Evolutionary conservation across 2,113 vertebrate genomes (phyloP), one percentile per base, ranked within the genome.

Genomic region (Mesembrinibis cayennensis): DNA sequence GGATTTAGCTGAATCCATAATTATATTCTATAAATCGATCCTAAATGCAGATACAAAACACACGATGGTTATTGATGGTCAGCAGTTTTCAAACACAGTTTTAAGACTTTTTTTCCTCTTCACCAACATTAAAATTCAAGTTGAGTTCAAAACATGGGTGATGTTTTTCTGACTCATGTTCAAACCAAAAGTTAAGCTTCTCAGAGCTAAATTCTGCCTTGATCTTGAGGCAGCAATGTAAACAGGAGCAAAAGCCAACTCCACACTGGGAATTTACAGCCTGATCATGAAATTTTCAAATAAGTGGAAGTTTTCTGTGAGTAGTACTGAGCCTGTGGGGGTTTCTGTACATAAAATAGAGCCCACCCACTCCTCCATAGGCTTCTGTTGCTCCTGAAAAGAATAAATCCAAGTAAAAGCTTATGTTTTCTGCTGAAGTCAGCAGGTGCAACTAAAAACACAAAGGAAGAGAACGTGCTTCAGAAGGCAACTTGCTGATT

Each of bases 391-490:
- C 83, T 89, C 61, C 56, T 32, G 30, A 8, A 22, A 14, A 42
- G 21, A 42, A 5, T 29, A 56, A 52, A 50, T 4, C 5, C 22
- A 4, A 22, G 11, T 3, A 11, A 27, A 73, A 78, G 11, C 32
- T 2, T 6, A 1, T 27, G 49, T 30, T 77, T 83, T n/a, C 62
- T 61, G 76, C 66, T 52, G 52, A 34, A n/a, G 15, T 25, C 2
- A 0, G 53, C 53, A 3, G 55, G 32, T 10, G n/a, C n/a, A 3
- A 6, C 61, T 22, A 4, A 10, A 59, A 63, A 4, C 30, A 40
- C 40, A 26, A 15, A 79, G 38, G 74, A 42, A 19, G 0, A 9
- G 44, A 61, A 3, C 1, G 14, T 29, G 67, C 20, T 36, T 21
- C 87, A 12, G 79, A 76, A 42, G 56, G 36, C 1, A 0, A 7